Percentiles rank a stretch among this genome's conserved stretches.
Conservation (phyloP, 2,797 vertebrate genomes). For the Botia kubotai region DNA sequence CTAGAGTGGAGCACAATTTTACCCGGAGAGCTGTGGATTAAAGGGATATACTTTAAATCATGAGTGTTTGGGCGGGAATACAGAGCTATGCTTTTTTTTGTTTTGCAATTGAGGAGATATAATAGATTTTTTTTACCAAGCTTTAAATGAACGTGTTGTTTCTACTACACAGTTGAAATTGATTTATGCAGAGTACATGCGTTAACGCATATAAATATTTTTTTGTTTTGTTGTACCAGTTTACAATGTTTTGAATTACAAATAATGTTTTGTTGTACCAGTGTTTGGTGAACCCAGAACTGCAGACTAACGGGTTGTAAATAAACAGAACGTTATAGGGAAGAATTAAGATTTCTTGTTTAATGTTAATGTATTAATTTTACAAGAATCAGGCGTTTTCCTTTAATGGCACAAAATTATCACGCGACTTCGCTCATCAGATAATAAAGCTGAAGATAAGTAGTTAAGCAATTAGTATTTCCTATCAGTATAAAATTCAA, state of each 20-base stretch:
- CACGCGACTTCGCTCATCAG: neutral
- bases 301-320: neutral
- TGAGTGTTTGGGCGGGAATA: neutral
- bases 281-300: neutral
- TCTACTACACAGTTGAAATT: neutral
- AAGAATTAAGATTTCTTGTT: too few species aligned
- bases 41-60: neutral
- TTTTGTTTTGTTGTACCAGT: too few species aligned
- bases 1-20: neutral
- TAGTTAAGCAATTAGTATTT: neutral
- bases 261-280: neutral
- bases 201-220: neutral
- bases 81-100: neutral
- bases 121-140: neutral
- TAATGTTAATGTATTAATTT: neutral
- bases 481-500: neutral
- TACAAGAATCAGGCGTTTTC: neutral
- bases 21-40: neutral
- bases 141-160: neutral
- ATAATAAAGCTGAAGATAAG: neutral
- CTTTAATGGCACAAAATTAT: neutral
- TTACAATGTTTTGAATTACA: too few species aligned
- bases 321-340: neutral
- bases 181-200: neutral
- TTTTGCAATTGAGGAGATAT: neutral